Evolutionary conservation across 2,888 invertebrate species (phyloP), one percentile per base, ranked within the genome.

Genomic region (Heterodera filipjevi): DNA sequence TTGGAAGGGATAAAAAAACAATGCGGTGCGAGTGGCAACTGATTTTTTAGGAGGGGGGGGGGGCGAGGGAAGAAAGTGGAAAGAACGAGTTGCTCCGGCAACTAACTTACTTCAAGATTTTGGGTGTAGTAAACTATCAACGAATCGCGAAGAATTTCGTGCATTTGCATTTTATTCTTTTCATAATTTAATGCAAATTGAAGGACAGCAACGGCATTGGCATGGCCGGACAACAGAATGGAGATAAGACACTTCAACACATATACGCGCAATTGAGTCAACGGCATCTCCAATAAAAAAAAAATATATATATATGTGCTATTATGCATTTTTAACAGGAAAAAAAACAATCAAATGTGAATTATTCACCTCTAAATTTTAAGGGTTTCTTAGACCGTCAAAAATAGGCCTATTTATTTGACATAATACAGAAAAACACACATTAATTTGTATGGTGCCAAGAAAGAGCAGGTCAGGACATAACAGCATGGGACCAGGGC

Each of bases 381-480:
- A 39, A 39, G 5, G 39, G 39, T 39, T 39, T 39, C 10, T 39
- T 10, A 39, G n/a, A n/a, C n/a, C 10, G 39, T 39, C 10, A 39
- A 10, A 39, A 39, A 39, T 6, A 39, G 10, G 39, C 39, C 39
- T 39, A 39, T 10, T 6, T 39, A 6, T 39, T 10, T 39, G 39
- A 10, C 3, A 39, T 10, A 39, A 5, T 59, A 30, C 32, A 27
- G 66, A 70, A 70, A 76, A 74, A 71, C 72, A 16, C n/a, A 83
- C 84, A 46, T 78, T 72, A 8, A 95, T 93, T 90, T 98, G 96
- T 71, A 97, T 90, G 81, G 99, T 90, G 0, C 95, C 95, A 77
- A 99, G 91, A 76, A 95, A 92, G 79, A 98, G 92, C 32, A 99
- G 93, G 90, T 99, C 99, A 0, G 98, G 97, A 89, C 97, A 96